Conservation (phyloP, 2,113 vertebrate genomes). For the Barnardius zonarius region DNA sequence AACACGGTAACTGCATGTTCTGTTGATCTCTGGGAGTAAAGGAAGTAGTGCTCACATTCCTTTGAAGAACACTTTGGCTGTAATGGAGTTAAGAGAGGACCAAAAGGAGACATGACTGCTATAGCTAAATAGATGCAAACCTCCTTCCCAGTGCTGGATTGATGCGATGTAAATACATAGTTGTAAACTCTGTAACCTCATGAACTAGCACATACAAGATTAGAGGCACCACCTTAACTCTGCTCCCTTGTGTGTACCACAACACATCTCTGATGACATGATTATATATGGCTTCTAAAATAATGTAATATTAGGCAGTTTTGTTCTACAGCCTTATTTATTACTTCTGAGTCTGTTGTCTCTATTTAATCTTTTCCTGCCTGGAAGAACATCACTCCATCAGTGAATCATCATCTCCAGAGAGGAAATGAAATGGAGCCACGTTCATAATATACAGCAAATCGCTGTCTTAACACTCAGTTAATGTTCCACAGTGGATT, state of each 20-base stretch:
- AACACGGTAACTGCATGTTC: background rate
- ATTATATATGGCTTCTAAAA: conserved; percentile 39
- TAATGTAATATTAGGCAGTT: conserved; percentile 56
- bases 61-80: background rate
- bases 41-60: background rate
- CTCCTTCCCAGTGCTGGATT: background rate
- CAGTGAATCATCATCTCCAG: conserved; percentile 66
- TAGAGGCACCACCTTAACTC: background rate
- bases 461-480: conserved; percentile 56
- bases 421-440: conserved; percentile 52
- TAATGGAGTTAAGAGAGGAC: background rate
- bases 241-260: background rate
- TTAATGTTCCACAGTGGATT: conserved; percentile 64
- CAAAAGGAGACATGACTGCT: background rate
- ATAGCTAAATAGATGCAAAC: background rate
- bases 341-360: conserved; percentile 69
- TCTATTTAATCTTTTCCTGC: conserved; percentile 67
- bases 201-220: background rate
- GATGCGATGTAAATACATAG: background rate
- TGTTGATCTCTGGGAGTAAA: background rate
- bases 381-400: conserved; percentile 68
- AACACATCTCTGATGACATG: conserved; percentile 25
- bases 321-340: conserved; percentile 64
- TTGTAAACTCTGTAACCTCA: background rate
- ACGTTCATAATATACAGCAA: conserved; percentile 58